Conservation (phyloP, 2,888 invertebrate genomes). For the Heliconius ismenius region DNA sequence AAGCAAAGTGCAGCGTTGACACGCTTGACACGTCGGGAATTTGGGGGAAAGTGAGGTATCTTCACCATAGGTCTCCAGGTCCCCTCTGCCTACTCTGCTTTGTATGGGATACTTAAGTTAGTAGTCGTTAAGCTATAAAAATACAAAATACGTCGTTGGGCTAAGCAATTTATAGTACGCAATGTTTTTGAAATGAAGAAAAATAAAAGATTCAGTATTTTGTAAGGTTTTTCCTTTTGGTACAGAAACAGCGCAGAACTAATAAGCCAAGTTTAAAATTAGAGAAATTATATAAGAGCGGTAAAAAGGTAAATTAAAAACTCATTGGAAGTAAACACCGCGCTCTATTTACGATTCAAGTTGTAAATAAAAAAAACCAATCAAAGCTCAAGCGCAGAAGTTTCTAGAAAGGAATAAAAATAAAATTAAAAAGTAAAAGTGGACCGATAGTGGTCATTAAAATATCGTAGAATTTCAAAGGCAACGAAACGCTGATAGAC, state of each 20-base stretch:
- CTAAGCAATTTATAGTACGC: not conserved
- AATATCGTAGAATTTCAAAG: constrained; percentile 79
- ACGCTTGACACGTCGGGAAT: too few relatives aligned
- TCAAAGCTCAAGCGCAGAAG: constrained; percentile 50
- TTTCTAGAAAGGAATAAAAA: constrained; percentile 50
- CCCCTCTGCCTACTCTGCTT: too few relatives aligned
- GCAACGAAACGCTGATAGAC: constrained; percentile 38
- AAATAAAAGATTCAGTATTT: not conserved
- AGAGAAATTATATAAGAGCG: constrained; percentile 34
- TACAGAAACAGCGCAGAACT: not conserved
- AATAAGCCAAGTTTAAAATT: constrained; percentile 28
- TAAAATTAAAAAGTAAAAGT: constrained; percentile 52
- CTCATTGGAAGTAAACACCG: constrained; percentile 50
- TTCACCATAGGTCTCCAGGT: too few relatives aligned
- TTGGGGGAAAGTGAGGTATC: too few relatives aligned
- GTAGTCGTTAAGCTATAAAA: too few relatives aligned
- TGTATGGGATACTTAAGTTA: too few relatives aligned
- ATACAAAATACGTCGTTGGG: not conserved
- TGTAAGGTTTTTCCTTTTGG: not conserved
- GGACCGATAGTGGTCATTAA: constrained; percentile 78
- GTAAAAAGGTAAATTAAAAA: constrained; percentile 47
- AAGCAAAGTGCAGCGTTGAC: too few relatives aligned
- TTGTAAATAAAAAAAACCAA: constrained; percentile 63
- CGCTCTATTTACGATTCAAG: constrained; percentile 54
- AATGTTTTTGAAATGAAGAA: not conserved